Conservation (phyloP, 2,888 invertebrate species). For the Apotomis turbidana region DNA sequence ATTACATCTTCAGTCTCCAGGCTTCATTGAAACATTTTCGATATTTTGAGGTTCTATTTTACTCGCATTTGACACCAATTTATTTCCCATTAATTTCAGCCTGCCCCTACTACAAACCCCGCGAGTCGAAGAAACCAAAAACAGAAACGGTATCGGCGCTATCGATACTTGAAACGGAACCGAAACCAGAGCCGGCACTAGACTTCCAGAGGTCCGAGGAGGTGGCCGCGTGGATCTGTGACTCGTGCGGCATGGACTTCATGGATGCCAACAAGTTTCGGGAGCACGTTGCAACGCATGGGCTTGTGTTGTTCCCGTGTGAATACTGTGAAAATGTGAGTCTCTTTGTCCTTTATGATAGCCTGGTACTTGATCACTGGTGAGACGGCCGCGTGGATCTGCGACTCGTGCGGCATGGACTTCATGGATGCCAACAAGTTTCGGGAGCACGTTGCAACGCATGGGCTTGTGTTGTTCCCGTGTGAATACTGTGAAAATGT, state of each 20-base stretch:
- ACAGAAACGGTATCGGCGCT: constrained; percentile 46
- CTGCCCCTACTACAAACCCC: constrained; percentile 76
- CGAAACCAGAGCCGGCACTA: constrained; percentile 4
- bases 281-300: constrained; percentile 64
- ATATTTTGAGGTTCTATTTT: no score
- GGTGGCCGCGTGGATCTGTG: constrained; percentile 62
- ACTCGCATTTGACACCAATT: not conserved
- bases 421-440: constrained; percentile 61
- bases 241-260: constrained; percentile 69
- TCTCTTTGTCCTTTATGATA: not conserved
- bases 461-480: constrained; percentile 62
- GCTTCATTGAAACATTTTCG: no score
- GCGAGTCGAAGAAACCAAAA: constrained; percentile 65
- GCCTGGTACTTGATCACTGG: not conserved
- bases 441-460: constrained; percentile 62
- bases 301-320: constrained; percentile 63
- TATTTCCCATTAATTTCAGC: constrained; percentile 52
- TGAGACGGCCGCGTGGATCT: constrained; percentile 56
- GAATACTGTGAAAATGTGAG: constrained; percentile 47
- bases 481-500: constrained; percentile 47
- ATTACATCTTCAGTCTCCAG: no score
- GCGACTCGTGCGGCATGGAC: constrained; percentile 71
- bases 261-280: constrained; percentile 60
- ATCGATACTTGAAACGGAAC: constrained; percentile 29
- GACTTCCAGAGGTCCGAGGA: constrained; percentile 7